Evolutionary conservation across 2,113 vertebrate species (phyloP).

Genomic region (Willisornis vidua): DNA sequence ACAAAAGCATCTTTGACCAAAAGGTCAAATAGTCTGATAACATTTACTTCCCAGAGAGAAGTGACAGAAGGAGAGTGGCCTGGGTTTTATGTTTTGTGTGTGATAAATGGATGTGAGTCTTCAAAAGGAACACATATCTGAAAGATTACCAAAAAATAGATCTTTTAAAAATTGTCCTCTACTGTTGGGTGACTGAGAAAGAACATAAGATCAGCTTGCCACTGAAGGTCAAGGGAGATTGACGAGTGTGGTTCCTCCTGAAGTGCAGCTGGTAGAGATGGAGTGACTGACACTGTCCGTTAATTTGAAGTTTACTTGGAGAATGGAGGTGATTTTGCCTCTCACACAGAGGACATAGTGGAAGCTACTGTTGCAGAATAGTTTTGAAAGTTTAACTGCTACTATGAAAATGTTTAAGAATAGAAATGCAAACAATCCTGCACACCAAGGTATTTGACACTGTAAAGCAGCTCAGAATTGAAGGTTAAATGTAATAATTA

Average conservation of each 20-base stretch:
- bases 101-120: not conserved
- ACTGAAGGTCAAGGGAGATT: not conserved
- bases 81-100: not conserved
- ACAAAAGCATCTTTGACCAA: not conserved
- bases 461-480: not conserved
- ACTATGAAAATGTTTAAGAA: not conserved
- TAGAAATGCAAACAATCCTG: not conserved
- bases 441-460: not conserved
- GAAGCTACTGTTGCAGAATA: not conserved
- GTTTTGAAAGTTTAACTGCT: not conserved
- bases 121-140: not conserved
- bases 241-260: not conserved
- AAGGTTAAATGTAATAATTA: not conserved
- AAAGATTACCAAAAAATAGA: not conserved
- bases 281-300: not conserved
- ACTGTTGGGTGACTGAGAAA: not conserved
- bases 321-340: not conserved
- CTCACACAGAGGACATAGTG: not conserved
- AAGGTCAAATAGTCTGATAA: not conserved
- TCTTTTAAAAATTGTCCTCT: not conserved
- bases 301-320: not conserved
- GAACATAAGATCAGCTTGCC: not conserved
- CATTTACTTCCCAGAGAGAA: not conserved
- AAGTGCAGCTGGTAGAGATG: not conserved
- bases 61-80: not conserved